Conservation (phyloP, 2,797 vertebrate species). For the Falco berigora region DNA sequence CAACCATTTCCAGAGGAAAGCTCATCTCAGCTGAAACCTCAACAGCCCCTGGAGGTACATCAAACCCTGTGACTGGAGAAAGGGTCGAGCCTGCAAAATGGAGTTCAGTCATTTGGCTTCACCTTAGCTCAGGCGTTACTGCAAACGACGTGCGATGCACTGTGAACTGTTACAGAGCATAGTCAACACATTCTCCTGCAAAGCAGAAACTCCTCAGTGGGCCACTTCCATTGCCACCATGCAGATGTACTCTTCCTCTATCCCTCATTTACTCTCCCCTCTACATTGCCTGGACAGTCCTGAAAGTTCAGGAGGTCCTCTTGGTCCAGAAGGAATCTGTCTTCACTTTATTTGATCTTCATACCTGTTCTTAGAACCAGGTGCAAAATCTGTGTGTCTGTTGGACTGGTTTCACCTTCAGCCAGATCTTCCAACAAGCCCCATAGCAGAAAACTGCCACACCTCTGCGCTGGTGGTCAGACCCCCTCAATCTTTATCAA, state of each 20-base stretch:
- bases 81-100: background rate
- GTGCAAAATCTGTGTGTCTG: background rate
- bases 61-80: background rate
- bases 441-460: background rate
- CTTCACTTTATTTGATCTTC: background rate
- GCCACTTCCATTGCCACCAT: too few relatives aligned
- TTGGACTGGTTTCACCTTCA: background rate
- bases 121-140: background rate
- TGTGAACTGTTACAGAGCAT: background rate
- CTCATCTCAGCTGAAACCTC: background rate
- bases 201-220: background rate
- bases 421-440: background rate
- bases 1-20: background rate
- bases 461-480: background rate
- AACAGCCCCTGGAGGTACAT: accelerated
- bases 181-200: background rate
- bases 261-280: background rate
- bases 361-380: background rate
- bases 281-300: background rate
- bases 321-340: background rate
- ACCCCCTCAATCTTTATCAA: background rate
- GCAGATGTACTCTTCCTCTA: background rate
- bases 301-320: background rate
- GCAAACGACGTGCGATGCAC: background rate
- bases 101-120: background rate